Base-by-base conservation (phyloP, 2,888 invertebrate genomes). In the Plebejus melissa region DNA sequence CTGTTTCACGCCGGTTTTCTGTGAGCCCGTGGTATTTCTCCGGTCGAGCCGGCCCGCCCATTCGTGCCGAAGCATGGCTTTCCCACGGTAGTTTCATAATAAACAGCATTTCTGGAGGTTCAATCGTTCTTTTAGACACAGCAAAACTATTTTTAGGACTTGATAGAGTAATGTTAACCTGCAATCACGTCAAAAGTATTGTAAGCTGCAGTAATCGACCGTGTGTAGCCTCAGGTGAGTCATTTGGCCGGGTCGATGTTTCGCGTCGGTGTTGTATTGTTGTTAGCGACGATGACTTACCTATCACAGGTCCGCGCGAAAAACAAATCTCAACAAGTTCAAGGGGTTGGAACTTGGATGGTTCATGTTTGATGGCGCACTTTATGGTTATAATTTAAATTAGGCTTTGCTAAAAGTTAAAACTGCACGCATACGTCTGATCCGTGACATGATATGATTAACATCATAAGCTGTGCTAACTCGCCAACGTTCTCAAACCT, bases 181-280 rank as follows among this genome's bases (percentile, higher is more conserved):
- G 65, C 36, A 22, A 13, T 22, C 4, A 28, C 60, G 22, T 32
- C 65, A 36, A 65, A 65, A 4, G 60, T 65, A 11, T 32, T 16
- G 32, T 36, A 65, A 32, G 22, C 22, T 22, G 22, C 22, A 22
- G 58, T 58, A 65, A 65, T 32, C 65, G 22, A 13, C 32, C 65
- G 32, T 65, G 65, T 65, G 32, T 32, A 32, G 65, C 65, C 65
- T 65, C 65, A 32, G 65, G 65, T 65, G 65, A 65, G 65, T 65
- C 65, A 65, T 28, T 3, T 28, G 22, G 60, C 11, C 65, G 65
- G 65, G 65, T 65, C 65, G 65, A 65, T 65, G 65, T 32, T 65
- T 36, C 32, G 32, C 32, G 65, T 65, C 65, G 65, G 65, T 65
- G 65, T 36, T 36, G 65, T 65, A 65, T 65, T 65, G 16, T 65